phyloP scores from a whole-genome alignment of 2,797 vertebrate species.

The Euphonia xanthogaster region DNA sequence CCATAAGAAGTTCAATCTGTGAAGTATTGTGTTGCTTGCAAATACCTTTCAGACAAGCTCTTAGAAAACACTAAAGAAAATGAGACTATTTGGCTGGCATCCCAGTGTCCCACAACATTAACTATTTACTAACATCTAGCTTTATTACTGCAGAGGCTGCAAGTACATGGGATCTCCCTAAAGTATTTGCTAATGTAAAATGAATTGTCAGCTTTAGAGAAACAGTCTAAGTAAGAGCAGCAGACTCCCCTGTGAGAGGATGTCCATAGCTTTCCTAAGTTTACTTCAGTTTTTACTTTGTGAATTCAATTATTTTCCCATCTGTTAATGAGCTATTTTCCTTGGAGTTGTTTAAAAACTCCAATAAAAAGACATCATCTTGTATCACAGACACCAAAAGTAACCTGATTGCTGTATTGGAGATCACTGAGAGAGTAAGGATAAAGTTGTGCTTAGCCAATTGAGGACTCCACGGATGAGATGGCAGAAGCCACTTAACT shows the following conservation, averaged over 20 bases:
- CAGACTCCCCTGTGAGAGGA: slow-evolving; percentile 46
- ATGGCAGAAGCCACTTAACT: not conserved
- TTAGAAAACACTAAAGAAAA: slow-evolving; percentile 66
- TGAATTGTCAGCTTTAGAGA: slow-evolving; percentile 65
- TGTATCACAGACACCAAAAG: not conserved
- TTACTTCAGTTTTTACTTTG: slow-evolving; percentile 48
- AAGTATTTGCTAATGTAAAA: slow-evolving; percentile 66
- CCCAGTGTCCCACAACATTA: slow-evolving; percentile 61
- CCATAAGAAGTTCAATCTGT: slow-evolving; percentile 18
- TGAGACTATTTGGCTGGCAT: slow-evolving; percentile 56
- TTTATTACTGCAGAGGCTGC: slow-evolving; percentile 46
- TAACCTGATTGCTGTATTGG: not conserved
- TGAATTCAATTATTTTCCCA: slow-evolving; percentile 53
- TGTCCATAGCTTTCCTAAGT: slow-evolving; percentile 44
- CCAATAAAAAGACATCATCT: not conserved
- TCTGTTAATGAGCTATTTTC: slow-evolving; percentile 56
- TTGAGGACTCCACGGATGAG: not conserved
- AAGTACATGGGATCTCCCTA: slow-evolving; percentile 40
- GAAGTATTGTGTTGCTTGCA: slow-evolving; percentile 48
- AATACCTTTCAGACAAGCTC: slow-evolving; percentile 55
- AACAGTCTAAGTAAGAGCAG: slow-evolving; percentile 45
- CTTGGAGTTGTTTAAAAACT: slow-evolving; percentile 61
- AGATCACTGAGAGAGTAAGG: not conserved
- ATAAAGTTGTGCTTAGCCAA: not conserved
- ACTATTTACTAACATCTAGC: slow-evolving; percentile 65